Evolutionary conservation across 2,797 vertebrate genomes (phyloP).

Genomic region (Phyllotis vaccarum): DNA sequence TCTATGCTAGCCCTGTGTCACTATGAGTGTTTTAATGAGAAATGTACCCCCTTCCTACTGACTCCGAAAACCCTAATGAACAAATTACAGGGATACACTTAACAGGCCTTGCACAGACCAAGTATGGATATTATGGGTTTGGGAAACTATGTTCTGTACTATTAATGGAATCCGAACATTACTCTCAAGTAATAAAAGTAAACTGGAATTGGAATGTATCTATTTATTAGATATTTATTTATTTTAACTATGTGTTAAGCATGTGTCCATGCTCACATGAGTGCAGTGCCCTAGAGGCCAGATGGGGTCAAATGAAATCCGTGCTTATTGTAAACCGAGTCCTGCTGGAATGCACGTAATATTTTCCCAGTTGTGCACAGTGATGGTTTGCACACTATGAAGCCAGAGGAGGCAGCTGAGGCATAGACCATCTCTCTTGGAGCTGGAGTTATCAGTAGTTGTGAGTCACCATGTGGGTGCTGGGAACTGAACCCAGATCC

Average conservation of each 20-base stretch:
- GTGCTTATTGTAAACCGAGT: background rate
- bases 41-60: background rate
- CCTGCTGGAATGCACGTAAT: background rate
- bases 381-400: background rate
- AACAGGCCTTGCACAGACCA: too few species aligned
- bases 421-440: background rate
- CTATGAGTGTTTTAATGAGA: background rate
- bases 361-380: background rate
- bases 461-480: background rate
- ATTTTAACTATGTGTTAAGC: background rate
- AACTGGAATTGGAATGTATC: constrained; percentile 49
- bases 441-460: background rate
- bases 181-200: constrained; percentile 67
- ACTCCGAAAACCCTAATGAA: background rate
- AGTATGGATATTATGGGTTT: background rate
- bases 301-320: background rate
- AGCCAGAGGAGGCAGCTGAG: too few species aligned
- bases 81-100: background rate
- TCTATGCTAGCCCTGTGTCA: constrained; percentile 21
- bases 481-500: background rate
- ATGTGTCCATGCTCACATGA: background rate
- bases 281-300: background rate
- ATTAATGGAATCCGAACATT: constrained; percentile 79
- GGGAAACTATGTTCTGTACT: constrained; percentile 57
- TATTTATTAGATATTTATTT: background rate